phyloP scores from a whole-genome alignment of 2,113 vertebrate genomes.

The Gymnorhina tibicen region DNA sequence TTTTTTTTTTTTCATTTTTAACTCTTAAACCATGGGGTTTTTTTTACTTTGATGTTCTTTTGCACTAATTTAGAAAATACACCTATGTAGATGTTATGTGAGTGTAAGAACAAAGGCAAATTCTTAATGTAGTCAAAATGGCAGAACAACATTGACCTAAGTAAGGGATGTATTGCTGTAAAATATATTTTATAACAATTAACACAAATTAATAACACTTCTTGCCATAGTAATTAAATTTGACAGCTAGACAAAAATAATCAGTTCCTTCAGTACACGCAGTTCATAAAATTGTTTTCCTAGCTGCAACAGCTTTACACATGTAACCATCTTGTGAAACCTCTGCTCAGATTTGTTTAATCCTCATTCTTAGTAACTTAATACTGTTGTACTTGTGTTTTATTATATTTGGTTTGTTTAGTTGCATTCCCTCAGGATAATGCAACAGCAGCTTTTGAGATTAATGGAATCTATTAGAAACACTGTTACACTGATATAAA shows the following conservation, averaged over 20 bases:
- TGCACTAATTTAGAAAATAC: background rate
- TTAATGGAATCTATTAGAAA: conserved; percentile 37
- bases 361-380: background rate
- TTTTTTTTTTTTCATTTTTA: background rate
- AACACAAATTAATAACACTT: background rate
- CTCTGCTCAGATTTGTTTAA: background rate
- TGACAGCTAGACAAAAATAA: background rate
- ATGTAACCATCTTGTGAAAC: background rate
- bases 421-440: conserved; percentile 13
- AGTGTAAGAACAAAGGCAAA: background rate
- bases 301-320: background rate
- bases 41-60: background rate
- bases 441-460: background rate
- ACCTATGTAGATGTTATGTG: background rate
- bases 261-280: background rate
- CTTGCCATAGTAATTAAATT: background rate
- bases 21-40: background rate
- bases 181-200: background rate
- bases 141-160: background rate
- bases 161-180: background rate
- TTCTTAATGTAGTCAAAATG: background rate
- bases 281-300: background rate
- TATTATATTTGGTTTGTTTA: conserved; percentile 19
- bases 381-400: conserved; percentile 57
- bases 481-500: background rate